Base-by-base conservation (phyloP, 2,888 invertebrate species). In the Eupithecia pulchellata region DNA sequence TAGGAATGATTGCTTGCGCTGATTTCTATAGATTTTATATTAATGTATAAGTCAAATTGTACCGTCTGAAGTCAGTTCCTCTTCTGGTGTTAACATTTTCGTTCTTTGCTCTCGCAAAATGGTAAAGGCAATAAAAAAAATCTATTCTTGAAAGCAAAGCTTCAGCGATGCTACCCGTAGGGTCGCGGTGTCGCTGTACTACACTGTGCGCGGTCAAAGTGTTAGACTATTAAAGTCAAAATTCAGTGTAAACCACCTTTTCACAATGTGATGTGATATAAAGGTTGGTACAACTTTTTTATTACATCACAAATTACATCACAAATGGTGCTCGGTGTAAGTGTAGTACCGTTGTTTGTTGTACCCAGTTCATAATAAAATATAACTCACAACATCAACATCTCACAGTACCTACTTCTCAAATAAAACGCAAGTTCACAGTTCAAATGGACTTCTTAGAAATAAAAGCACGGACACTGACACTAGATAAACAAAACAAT, bases 221-320 rank as follows among this genome's bases (percentile, higher is more conserved):
- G 42, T 20, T 47, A 47, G 6, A 42, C 42, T n/a, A 42, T 42
- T n/a, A 42, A 39, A 52, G 52, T 52, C 11, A 13, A 25, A 52
- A 52, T 4, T 25, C 52, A 52, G 20, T 52, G n/a, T 47, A 52
- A 25, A 25, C 11, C 47, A 47, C 20, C 20, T 9, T 11, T 47
- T 9, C 8, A 42, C 42, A 42, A 20, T 47, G 47, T 20, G 32
- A 6, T 32, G 32, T 32, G 47, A 47, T 25, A 52, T 52, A 25
- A 25, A 52, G 25, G 4, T 11, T 52, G 20, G 11, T 52, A 25
- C 47, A 52, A 25, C 52, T 25, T 52, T 52, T 52, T 52, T 52
- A 52, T 52, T 52, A 52, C 52, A 52, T 52, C 25, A 52, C 52
- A 52, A 52, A 52, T 52, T 52, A 52, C 52, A 52, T 52, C 25